These are phyloP conservation scores for Corvus cornix DNA, from an alignment of 2,113 vertebrate species.

Conservation along the genomic window DNA sequence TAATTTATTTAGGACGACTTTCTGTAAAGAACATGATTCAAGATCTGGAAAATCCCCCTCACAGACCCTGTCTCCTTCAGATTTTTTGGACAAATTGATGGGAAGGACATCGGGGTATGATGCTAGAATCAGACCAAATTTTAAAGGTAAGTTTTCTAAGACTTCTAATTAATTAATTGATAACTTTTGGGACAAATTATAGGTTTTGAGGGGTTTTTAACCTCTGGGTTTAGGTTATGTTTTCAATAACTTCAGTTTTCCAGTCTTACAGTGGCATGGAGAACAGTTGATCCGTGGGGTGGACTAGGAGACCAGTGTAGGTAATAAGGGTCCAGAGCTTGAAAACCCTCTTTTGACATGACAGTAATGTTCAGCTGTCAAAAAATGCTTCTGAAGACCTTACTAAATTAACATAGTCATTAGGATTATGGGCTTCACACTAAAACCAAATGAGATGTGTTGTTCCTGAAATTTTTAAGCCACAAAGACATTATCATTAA, in stretches of 20 bases:
- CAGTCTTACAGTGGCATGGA: not conserved
- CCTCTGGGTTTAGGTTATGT: not conserved
- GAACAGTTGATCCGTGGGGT: not conserved
- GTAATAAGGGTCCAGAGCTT: not conserved
- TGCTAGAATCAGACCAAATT: slow-evolving; percentile 97
- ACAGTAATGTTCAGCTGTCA: not conserved
- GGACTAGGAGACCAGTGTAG: not conserved
- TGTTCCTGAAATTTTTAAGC: not conserved
- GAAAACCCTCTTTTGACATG: not conserved
- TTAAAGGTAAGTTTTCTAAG: slow-evolving; percentile 88
- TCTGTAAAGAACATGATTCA: slow-evolving; percentile 94
- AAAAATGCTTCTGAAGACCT: not conserved
- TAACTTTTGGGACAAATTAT: not conserved
- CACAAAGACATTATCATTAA: not conserved
- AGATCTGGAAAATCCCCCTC: slow-evolving; percentile 87
- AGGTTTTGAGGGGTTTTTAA: not conserved
- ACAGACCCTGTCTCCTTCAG: slow-evolving; percentile 92
- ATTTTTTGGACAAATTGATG: slow-evolving; percentile 99
- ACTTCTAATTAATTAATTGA: not conserved
- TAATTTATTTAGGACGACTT: slow-evolving; percentile 81
- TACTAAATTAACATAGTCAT: not conserved
- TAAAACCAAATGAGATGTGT: not conserved
- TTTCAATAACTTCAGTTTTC: not conserved
- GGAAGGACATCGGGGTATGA: slow-evolving; percentile 97
- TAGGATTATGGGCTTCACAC: not conserved